Conservation (phyloP, 2,888 invertebrate species). For the Chrysopilus asiliformis region DNA sequence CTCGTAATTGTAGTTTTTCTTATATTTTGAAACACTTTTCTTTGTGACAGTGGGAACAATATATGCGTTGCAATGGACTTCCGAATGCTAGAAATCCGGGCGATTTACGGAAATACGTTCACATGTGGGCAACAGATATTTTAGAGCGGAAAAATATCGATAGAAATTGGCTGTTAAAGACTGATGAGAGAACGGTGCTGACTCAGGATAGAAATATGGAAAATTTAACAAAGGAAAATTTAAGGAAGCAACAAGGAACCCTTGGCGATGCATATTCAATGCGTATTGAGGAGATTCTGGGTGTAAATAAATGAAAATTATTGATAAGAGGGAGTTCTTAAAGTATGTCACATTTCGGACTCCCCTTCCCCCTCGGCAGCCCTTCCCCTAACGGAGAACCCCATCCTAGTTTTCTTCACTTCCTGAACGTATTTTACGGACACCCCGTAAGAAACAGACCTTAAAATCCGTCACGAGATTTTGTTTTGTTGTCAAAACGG, state of each 20-base stretch:
- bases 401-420: no score
- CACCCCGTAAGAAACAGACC: no score
- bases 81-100: conserved; percentile 33
- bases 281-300: conserved; percentile 30
- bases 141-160: conserved; percentile 22
- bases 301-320: no score
- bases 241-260: conserved; percentile 28
- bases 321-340: no score
- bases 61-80: conserved; percentile 35
- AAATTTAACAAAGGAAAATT: conserved; percentile 26
- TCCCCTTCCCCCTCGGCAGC: no score
- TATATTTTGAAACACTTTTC: no score
- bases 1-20: no score
- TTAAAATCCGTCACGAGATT: no score
- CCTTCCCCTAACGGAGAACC: no score
- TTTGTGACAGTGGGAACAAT: conserved; percentile 36
- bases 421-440: no score
- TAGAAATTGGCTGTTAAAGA: conserved; percentile 33
- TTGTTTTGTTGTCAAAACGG: no score
- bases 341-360: no score
- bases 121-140: conserved; percentile 31
- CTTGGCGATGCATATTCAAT: conserved; percentile 32
- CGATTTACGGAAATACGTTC: conserved; percentile 34
- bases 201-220: conserved; percentile 30
- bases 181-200: conserved; percentile 31